Conservation (phyloP, 2,113 vertebrate species). For the Callionymus lyra region DNA sequence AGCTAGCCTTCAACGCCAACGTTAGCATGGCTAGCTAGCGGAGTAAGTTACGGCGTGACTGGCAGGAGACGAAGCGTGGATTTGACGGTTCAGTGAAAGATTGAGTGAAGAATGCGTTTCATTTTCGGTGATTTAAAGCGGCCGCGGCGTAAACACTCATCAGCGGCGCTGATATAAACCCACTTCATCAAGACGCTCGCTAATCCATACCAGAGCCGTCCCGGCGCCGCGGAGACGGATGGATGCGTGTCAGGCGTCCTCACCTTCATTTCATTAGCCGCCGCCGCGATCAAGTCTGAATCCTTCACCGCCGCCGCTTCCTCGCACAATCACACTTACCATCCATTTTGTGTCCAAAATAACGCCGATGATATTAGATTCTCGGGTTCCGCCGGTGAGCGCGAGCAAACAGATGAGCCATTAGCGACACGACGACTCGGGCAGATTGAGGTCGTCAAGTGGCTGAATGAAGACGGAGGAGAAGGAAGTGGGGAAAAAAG, state of each 20-base stretch:
- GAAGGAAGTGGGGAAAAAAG: conserved; percentile 17
- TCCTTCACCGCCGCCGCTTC: conserved; percentile 18
- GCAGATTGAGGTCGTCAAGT: conserved; percentile 54
- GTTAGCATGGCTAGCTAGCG: too few species aligned
- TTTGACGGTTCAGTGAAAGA: too few species aligned
- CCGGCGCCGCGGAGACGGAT: conserved; percentile 19
- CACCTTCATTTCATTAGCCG: conserved; percentile 26
- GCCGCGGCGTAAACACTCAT: too few species aligned
- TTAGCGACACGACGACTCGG: conserved; percentile 43
- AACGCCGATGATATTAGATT: conserved; percentile 31
- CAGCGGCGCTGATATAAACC: too few species aligned
- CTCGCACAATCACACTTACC: conserved; percentile 24
- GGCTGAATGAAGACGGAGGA: conserved; percentile 22
- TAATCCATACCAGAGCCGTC: too few species aligned
- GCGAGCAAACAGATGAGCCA: conserved; percentile 53
- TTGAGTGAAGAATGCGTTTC: too few species aligned
- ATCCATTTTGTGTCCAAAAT: conserved; percentile 27
- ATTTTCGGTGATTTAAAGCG: too few species aligned
- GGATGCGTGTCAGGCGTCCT: conserved; percentile 26
- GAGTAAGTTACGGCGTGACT: too few species aligned
- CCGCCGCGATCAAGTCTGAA: conserved; percentile 9
- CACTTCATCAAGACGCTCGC: too few species aligned
- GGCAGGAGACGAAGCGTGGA: too few species aligned
- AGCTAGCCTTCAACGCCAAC: too few species aligned
- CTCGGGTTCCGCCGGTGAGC: conserved; percentile 26